Evolutionary conservation across 2,888 invertebrate species (phyloP).

Genomic region (Bugulina stolonifera): DNA sequence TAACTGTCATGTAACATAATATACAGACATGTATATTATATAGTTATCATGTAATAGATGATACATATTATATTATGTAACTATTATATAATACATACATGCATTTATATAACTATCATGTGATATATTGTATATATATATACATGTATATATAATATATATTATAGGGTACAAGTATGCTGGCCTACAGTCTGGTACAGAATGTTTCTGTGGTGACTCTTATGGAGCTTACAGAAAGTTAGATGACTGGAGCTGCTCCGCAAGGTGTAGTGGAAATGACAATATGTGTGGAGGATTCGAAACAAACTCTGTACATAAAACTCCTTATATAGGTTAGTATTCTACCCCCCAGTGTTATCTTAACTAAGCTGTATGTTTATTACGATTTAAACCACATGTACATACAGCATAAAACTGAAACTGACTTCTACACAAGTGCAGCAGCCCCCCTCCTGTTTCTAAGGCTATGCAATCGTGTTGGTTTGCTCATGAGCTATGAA

Average conservation of each 20-base stretch:
- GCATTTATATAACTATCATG: background rate
- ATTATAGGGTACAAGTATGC: constrained; percentile 2
- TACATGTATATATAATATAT: background rate
- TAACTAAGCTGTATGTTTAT: no score
- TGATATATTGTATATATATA: background rate
- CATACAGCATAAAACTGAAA: no score
- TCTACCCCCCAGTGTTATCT: no score
- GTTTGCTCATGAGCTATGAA: no score
- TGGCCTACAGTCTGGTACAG: background rate
- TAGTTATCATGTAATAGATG: no score
- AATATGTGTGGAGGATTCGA: no score
- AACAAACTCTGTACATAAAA: background rate
- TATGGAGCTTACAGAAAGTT: background rate
- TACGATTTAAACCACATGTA: background rate
- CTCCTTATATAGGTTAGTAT: background rate
- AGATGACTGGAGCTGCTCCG: background rate
- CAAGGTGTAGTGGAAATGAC: background rate
- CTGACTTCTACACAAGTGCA: no score
- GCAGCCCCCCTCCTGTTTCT: no score
- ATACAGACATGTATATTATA: no score
- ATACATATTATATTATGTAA: no score
- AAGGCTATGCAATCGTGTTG: no score
- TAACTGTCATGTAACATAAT: no score
- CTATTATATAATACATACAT: background rate
- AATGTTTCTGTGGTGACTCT: constrained; percentile 16